phyloP scores from a whole-genome alignment of 2,888 invertebrate genomes.

The Noctua janthe region DNA sequence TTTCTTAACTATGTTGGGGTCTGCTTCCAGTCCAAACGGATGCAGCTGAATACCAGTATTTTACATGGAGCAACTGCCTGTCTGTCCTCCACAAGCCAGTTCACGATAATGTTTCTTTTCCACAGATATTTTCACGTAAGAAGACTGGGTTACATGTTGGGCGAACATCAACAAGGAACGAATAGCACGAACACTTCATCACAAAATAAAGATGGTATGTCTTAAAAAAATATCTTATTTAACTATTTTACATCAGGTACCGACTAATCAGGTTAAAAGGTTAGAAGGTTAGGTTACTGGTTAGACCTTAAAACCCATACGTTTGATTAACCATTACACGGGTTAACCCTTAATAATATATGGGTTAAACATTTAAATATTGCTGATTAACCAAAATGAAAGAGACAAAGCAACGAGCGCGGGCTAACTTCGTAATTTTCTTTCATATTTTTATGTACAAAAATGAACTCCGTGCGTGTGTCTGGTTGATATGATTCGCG shows the following conservation, averaged over 20 bases:
- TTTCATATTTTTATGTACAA: background rate
- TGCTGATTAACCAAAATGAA: background rate
- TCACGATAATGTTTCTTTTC: background rate
- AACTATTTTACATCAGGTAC: background rate
- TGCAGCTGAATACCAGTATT: background rate
- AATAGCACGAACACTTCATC: conserved; percentile 85
- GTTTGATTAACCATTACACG: background rate
- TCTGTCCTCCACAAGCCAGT: background rate
- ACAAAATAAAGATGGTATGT: conserved; percentile 83
- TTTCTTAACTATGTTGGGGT: background rate
- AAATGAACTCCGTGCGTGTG: background rate
- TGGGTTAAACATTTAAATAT: background rate
- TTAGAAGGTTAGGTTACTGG: too few species aligned
- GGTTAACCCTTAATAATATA: background rate
- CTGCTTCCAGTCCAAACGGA: background rate
- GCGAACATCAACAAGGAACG: conserved; percentile 86
- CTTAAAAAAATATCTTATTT: background rate
- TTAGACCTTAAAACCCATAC: background rate
- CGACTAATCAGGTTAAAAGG: background rate
- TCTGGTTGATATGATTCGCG: too few species aligned
- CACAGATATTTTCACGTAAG: conserved; percentile 95
- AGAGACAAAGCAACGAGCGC: background rate
- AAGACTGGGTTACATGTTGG: conserved; percentile 93
- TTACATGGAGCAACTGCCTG: background rate
- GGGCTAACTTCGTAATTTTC: background rate